A percentile compares a stretch with the other conserved stretches of the same genome.
Evolutionary conservation across 2,113 vertebrate genomes (phyloP).

Genomic region (Silurus asotus): DNA sequence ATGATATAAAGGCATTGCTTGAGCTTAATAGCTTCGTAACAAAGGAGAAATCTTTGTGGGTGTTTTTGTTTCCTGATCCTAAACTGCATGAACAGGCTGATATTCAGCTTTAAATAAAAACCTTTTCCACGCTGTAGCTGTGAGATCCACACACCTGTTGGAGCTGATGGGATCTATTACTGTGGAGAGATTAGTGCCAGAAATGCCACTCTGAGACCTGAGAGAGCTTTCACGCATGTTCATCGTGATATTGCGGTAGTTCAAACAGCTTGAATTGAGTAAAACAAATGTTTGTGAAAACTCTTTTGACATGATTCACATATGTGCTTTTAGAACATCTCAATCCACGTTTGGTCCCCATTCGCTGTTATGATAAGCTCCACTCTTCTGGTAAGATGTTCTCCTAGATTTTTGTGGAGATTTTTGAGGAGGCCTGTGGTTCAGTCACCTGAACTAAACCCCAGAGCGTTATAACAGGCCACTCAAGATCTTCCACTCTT

Average conservation of each 20-base stretch:
- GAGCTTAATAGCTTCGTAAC: neutral
- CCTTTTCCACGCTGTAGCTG: neutral
- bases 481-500: too few species aligned
- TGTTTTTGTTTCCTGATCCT: neutral
- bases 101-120: neutral
- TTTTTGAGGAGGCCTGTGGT: too few species aligned
- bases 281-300: too few species aligned
- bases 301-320: too few species aligned
- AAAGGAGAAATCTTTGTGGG: neutral
- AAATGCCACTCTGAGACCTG: neutral
- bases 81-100: neutral
- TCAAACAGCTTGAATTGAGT: neutral
- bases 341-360: too few species aligned
- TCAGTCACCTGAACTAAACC: too few species aligned
- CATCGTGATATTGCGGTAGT: neutral
- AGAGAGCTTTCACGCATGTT: neutral
- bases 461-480: too few species aligned
- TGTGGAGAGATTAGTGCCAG: neutral
- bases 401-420: too few species aligned
- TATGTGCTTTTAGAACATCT: too few species aligned
- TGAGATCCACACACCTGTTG: constrained; percentile 25
- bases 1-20: neutral
- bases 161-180: constrained; percentile 5
- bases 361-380: too few species aligned
- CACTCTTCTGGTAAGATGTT: too few species aligned